These are phyloP conservation scores for Austrolebias charrua DNA, from an alignment of 2,797 vertebrate species.

Conservation along the genomic window DNA sequence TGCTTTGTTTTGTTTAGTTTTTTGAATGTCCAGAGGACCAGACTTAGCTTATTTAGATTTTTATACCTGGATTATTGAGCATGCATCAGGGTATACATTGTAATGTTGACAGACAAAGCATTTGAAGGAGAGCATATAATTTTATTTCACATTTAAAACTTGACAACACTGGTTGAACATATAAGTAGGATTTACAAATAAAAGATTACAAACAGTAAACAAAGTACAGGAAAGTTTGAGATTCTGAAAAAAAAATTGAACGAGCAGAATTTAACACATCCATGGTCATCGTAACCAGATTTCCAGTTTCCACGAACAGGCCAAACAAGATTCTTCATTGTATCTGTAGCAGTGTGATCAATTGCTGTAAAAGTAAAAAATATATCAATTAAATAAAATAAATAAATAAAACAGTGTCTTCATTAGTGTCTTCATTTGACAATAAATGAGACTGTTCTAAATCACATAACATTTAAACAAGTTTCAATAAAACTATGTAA, in stretches of 20 bases:
- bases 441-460: no score
- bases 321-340: constrained; percentile 3
- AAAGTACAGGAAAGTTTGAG: not conserved
- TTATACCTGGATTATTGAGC: no score
- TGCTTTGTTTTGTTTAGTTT: no score
- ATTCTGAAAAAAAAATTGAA: constrained; percentile 15
- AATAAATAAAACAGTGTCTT: not conserved
- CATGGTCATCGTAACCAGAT: not conserved
- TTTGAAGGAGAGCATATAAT: not conserved
- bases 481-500: no score
- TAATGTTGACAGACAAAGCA: not conserved
- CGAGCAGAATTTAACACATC: constrained; percentile 20
- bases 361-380: constrained; percentile 30
- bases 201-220: constrained; percentile 8
- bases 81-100: not conserved
- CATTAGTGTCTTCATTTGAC: no score
- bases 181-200: not conserved
- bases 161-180: not conserved
- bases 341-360: constrained; percentile 25
- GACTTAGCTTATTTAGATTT: no score
- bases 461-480: not conserved
- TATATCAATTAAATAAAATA: not conserved
- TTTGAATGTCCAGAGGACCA: no score
- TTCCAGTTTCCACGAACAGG: not conserved
- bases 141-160: not conserved